phyloP scores from a whole-genome alignment of 2,888 invertebrate species.

The Papilio demoleus region DNA sequence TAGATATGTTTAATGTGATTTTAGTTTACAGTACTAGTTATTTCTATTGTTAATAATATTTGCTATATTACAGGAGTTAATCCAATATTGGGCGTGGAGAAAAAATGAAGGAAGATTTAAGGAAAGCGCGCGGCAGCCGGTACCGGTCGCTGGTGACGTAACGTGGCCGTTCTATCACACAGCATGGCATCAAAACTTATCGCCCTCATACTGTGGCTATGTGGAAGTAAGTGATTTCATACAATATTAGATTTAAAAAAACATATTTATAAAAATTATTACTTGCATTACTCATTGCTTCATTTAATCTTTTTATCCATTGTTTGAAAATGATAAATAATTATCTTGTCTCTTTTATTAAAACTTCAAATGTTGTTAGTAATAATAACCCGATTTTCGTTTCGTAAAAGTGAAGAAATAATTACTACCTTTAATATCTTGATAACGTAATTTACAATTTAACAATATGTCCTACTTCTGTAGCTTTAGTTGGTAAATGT shows the following conservation, averaged over 20 bases:
- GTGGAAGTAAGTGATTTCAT: slow-evolving; percentile 69
- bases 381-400: too few species aligned
- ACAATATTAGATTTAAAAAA: slow-evolving; percentile 15
- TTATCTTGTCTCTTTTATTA: too few species aligned
- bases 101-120: slow-evolving; percentile 66
- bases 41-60: not conserved
- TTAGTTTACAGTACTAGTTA: slow-evolving; percentile 52
- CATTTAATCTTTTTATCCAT: too few species aligned
- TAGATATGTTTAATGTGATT: not conserved
- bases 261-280: not conserved
- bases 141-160: slow-evolving; percentile 66
- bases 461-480: not conserved
- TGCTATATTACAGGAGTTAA: slow-evolving; percentile 54
- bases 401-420: too few species aligned
- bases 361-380: too few species aligned
- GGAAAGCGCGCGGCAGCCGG: slow-evolving; percentile 57
- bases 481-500: not conserved
- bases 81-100: slow-evolving; percentile 55
- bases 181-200: slow-evolving; percentile 73
- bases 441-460: too few species aligned
- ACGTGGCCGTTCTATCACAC: slow-evolving; percentile 56
- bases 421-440: too few species aligned
- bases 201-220: slow-evolving; percentile 74
- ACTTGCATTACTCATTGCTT: not conserved
- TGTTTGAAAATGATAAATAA: not conserved